These are phyloP conservation scores for Thunnus thynnus DNA, from an alignment of 2,113 vertebrate species.

Conservation along the genomic window DNA sequence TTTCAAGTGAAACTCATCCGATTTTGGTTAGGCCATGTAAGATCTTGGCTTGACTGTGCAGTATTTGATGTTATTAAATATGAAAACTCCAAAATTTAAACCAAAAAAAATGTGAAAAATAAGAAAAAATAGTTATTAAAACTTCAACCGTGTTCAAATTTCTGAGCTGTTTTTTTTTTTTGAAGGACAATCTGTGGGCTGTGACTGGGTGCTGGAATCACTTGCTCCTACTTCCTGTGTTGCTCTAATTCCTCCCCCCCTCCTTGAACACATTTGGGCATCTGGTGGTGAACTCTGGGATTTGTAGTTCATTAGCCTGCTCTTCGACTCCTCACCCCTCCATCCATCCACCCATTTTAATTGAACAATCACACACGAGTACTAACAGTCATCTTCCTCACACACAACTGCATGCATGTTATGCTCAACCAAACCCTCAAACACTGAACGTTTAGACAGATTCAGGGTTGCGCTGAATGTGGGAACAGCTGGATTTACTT, in stretches of 20 bases:
- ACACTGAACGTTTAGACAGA: constrained; percentile 4
- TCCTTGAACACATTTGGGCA: constrained; percentile 36
- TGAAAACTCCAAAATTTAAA: neutral
- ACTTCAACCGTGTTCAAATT: neutral
- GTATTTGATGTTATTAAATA: neutral
- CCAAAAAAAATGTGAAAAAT: neutral
- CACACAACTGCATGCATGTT: constrained; percentile 62
- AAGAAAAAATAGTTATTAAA: neutral
- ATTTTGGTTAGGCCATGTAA: neutral
- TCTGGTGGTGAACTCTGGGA: constrained; percentile 44
- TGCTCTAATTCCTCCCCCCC: constrained; percentile 31
- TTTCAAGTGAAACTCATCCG: neutral
- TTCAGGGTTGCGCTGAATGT: constrained; percentile 21
- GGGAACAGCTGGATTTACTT: constrained; percentile 30
- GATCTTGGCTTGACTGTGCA: neutral
- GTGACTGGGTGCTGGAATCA: constrained; percentile 80
- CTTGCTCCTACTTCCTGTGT: constrained; percentile 72
- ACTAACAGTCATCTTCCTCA: constrained; percentile 66
- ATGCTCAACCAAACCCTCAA: constrained; percentile 28
- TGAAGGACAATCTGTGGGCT: constrained; percentile 58
- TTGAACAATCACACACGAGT: constrained; percentile 32
- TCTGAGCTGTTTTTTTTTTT: constrained; percentile 67
- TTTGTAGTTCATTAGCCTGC: constrained; percentile 34
- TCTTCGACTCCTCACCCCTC: constrained; percentile 25
- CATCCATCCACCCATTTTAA: constrained; percentile 7